These are phyloP conservation scores for Brachionus sp. DNA, from an alignment of 1,140 invertebrate genomes.

Conservation along the genomic window DNA sequence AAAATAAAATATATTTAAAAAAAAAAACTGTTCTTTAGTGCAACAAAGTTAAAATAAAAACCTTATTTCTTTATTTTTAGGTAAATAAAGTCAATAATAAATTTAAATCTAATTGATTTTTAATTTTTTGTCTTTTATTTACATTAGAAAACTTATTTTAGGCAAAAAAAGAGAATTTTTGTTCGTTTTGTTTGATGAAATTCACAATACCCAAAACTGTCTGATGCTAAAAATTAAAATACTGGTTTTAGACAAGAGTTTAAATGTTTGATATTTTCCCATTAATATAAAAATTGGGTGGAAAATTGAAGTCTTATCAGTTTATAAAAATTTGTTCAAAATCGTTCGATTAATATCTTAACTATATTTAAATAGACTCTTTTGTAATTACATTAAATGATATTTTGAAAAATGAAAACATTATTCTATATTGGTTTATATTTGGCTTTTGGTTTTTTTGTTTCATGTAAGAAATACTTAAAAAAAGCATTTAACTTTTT, in stretches of 20 bases:
- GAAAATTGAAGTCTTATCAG: background rate
- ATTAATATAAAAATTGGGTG: background rate
- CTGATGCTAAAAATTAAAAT: background rate
- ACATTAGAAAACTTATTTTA: too few species aligned
- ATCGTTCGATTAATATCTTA: background rate
- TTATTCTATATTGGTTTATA: background rate
- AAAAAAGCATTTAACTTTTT: background rate
- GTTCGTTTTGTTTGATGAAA: too few species aligned
- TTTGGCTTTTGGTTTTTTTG: background rate
- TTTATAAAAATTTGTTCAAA: background rate
- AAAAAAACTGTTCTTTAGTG: too few species aligned
- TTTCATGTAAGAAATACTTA: background rate
- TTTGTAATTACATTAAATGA: background rate
- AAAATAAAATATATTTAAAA: too few species aligned
- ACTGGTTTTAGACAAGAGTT: background rate
- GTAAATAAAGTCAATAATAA: too few species aligned
- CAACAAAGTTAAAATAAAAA: too few species aligned
- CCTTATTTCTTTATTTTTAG: too few species aligned
- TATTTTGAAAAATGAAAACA: background rate
- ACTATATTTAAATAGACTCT: background rate
- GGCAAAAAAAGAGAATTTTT: too few species aligned
- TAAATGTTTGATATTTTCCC: background rate
- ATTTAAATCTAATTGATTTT: too few species aligned
- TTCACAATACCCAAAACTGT: too few species aligned
- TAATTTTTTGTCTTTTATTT: too few species aligned